Conservation (phyloP, 2,113 vertebrate genomes). For the Oryctolagus cuniculus region mOryCun1.1 NC_091441.1:93134501-93135000, state of each 20-base stretch:
- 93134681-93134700: neutral
- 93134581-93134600: constrained; percentile 22
- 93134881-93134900: neutral
- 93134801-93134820: constrained; percentile 23
- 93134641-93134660: neutral
- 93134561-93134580: neutral
- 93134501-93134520: neutral
- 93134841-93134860: neutral
- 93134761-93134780: neutral
- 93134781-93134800: constrained; percentile 8
- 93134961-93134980: constrained; percentile 66
- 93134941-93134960: constrained; percentile 49
- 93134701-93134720: neutral
- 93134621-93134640: neutral
- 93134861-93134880: neutral
- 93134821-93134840: neutral
- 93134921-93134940: constrained; percentile 35
- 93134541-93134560: neutral
- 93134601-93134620: constrained; percentile 3
- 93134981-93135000: constrained; percentile 53
- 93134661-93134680: constrained; percentile 27
- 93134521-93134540: neutral
- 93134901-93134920: neutral
- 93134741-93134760: neutral
- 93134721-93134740: neutral